A percentile compares a stretch with the other conserved stretches of the same genome.
phyloP scores from a whole-genome alignment of 1,140 invertebrate genomes.

The Lepidurus couesii region DNA sequence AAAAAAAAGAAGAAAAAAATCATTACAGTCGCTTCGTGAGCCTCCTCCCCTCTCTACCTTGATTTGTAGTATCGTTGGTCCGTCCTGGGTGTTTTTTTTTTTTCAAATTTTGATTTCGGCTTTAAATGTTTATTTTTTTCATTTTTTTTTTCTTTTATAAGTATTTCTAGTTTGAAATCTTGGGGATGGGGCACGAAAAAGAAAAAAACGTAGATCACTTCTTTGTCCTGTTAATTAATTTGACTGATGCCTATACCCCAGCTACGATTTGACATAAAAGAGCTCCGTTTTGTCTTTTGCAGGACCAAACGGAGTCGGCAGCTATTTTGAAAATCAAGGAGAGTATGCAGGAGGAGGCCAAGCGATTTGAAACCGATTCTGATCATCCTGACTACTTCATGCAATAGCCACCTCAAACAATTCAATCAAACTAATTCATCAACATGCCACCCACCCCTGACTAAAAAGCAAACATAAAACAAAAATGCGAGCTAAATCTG shows the following conservation, averaged over 20 bases:
- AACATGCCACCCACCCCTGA: slow-evolving; percentile 19
- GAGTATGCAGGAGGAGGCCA: slow-evolving; percentile 99
- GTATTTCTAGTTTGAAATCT: background rate
- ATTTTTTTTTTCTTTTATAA: slow-evolving; percentile 28
- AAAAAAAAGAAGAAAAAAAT: background rate
- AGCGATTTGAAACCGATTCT: slow-evolving; percentile 97
- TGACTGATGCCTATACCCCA: too few species aligned
- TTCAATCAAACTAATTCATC: background rate
- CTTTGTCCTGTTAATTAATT: too few species aligned
- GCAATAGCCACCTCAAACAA: slow-evolving; percentile 58
- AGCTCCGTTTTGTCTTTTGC: slow-evolving; percentile 46
- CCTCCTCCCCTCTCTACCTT: slow-evolving; percentile 27
- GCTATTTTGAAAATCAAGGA: slow-evolving; percentile 99
- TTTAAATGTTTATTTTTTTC: slow-evolving; percentile 23
- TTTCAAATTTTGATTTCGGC: slow-evolving; percentile 26
- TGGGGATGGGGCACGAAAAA: too few species aligned
- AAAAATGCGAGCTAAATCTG: background rate
- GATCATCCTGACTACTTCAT: slow-evolving; percentile 95
- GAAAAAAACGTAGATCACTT: too few species aligned
- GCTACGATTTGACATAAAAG: slow-evolving; percentile 2
- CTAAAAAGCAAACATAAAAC: background rate
- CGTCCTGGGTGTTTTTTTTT: slow-evolving; percentile 20
- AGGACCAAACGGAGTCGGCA: slow-evolving; percentile 96
- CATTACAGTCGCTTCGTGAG: slow-evolving; percentile 11
- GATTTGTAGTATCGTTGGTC: slow-evolving; percentile 23